phyloP scores from a whole-genome alignment of 2,113 vertebrate species.

The Illadopsis cleaveri region DNA sequence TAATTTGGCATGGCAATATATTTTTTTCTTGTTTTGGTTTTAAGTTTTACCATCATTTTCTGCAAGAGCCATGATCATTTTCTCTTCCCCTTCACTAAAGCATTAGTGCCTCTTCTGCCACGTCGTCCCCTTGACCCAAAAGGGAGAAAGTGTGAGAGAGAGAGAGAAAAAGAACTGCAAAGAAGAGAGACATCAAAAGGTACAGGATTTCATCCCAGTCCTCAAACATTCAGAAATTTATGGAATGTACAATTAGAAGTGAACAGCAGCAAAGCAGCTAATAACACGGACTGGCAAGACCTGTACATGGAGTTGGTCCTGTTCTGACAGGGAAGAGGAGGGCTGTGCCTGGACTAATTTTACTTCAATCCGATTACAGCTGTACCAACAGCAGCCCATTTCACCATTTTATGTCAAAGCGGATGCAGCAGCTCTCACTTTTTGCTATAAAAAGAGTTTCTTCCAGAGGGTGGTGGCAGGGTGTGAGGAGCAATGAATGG shows the following conservation, averaged over 20 bases:
- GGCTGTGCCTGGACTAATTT: constrained; percentile 63
- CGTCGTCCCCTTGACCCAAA: background rate
- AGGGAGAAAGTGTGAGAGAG: background rate
- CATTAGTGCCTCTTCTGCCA: constrained; percentile 13
- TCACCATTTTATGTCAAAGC: background rate
- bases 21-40: background rate
- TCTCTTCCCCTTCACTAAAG: constrained; percentile 10
- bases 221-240: constrained; percentile 74
- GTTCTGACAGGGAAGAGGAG: constrained; percentile 57
- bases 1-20: background rate
- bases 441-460: constrained; percentile 35
- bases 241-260: constrained; percentile 74
- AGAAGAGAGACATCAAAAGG: constrained; percentile 62
- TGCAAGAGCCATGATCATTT: background rate
- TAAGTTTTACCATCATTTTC: background rate
- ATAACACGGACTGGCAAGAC: constrained; percentile 72
- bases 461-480: background rate
- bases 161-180: constrained; percentile 25
- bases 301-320: constrained; percentile 64
- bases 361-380: constrained; percentile 22
- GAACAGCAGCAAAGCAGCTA: constrained; percentile 76
- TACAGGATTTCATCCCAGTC: constrained; percentile 81
- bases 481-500: background rate
- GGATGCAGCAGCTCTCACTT: constrained; percentile 38
- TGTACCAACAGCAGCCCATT: constrained; percentile 30